Percentiles rank a stretch among this genome's conserved stretches.
Conservation (phyloP, 2,113 vertebrate species). For the Vombatus ursinus region DNA sequence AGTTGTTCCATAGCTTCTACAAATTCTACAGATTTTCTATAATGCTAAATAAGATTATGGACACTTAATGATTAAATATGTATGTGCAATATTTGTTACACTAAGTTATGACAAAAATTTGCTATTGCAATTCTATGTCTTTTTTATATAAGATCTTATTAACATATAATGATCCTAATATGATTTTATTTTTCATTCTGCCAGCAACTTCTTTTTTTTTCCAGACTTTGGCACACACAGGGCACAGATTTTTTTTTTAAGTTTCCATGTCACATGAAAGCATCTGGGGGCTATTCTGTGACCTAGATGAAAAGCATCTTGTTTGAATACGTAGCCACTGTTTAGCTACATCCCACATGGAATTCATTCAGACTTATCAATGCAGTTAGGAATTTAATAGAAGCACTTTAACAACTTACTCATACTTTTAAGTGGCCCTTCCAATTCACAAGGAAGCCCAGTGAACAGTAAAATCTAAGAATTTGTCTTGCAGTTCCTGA, state of each 20-base stretch:
- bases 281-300: not conserved
- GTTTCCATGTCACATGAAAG: not conserved
- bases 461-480: not conserved
- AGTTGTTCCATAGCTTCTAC: not conserved
- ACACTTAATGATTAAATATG: conserved; percentile 1
- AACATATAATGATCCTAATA: not conserved
- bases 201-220: not conserved
- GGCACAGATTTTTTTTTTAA: not conserved
- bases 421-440: not conserved
- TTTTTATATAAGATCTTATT: not conserved
- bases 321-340: not conserved
- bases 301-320: not conserved
- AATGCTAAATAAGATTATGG: not conserved
- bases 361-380: not conserved
- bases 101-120: not conserved
- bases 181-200: not conserved
- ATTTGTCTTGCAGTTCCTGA: not conserved
- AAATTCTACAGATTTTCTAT: not conserved
- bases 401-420: not conserved
- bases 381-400: not conserved
- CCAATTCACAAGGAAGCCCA: not conserved
- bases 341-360: not conserved
- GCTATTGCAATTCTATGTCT: not conserved
- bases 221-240: not conserved
- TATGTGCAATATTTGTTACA: not conserved